Conservation (phyloP, 2,113 vertebrate species). For the Smithornis capensis region DNA sequence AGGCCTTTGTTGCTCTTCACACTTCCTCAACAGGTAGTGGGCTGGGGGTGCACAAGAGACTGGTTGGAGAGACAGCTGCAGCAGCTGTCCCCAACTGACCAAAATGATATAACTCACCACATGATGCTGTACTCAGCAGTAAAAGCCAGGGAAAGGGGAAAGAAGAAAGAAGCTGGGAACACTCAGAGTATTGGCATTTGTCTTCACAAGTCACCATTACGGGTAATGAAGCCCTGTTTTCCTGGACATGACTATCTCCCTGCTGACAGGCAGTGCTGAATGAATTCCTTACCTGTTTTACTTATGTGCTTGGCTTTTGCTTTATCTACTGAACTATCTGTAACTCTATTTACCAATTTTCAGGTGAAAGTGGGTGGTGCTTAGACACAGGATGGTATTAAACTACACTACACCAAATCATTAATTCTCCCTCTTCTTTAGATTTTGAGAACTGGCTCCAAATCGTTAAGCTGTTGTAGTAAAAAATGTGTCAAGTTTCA, state of each 20-base stretch:
- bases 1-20: not conserved
- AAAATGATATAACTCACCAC: not conserved
- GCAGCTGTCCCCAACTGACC: not conserved
- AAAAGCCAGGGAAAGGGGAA: not conserved
- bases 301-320: not conserved
- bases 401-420: not conserved
- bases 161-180: not conserved
- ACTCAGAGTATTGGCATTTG: rapidly evolving
- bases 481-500: not conserved
- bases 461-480: not conserved
- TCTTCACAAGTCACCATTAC: not conserved
- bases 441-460: not conserved
- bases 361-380: not conserved
- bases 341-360: not conserved
- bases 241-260: not conserved
- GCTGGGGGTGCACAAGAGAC: not conserved
- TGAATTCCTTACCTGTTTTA: not conserved
- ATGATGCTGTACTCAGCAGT: not conserved
- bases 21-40: rapidly evolving
- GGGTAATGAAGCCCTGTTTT: not conserved
- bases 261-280: not conserved
- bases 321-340: not conserved
- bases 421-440: not conserved
- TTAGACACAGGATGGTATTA: not conserved
- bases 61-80: not conserved